phyloP scores from a whole-genome alignment of 2,888 invertebrate species.

The Merodon equestris region DNA sequence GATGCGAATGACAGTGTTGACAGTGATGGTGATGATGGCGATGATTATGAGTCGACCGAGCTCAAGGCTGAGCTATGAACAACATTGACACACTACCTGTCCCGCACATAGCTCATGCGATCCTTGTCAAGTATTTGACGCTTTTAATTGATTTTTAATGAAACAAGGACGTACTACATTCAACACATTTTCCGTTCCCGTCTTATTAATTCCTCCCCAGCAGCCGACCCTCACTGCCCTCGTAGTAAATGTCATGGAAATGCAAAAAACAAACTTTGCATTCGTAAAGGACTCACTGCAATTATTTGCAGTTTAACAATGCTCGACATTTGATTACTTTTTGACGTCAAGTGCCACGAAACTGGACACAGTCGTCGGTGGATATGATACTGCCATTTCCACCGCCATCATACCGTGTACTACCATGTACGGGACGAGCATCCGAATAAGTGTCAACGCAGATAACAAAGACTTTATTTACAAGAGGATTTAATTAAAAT shows the following conservation, averaged over 20 bases:
- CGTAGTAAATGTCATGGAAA: slow-evolving; percentile 39
- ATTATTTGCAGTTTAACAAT: slow-evolving; percentile 54
- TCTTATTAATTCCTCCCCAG: background rate
- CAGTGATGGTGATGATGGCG: too few relatives aligned
- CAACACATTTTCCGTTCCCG: slow-evolving; percentile 10
- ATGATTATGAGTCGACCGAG: too few relatives aligned
- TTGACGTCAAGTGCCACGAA: background rate
- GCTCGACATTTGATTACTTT: slow-evolving; percentile 58
- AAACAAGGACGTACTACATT: slow-evolving; percentile 50
- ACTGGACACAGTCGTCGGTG: background rate
- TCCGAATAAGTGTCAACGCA: slow-evolving; percentile 30
- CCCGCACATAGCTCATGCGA: background rate
- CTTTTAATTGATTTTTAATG: slow-evolving; percentile 66
- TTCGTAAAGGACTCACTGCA: slow-evolving; percentile 34
- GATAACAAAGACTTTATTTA: slow-evolving; percentile 49
- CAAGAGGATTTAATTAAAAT: slow-evolving; percentile 14
- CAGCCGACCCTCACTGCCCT: background rate
- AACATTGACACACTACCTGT: background rate
- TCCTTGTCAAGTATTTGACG: slow-evolving; percentile 42
- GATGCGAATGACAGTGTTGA: too few relatives aligned
- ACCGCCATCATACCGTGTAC: too few relatives aligned
- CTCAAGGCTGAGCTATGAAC: too few relatives aligned
- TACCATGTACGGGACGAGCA: too few relatives aligned
- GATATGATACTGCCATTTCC: too few relatives aligned
- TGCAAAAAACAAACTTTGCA: slow-evolving; percentile 19